A percentile compares a stretch with the other conserved stretches of the same genome.
phyloP scores from a whole-genome alignment of 2,888 invertebrate species.

The Phaedon cochleariae region DNA sequence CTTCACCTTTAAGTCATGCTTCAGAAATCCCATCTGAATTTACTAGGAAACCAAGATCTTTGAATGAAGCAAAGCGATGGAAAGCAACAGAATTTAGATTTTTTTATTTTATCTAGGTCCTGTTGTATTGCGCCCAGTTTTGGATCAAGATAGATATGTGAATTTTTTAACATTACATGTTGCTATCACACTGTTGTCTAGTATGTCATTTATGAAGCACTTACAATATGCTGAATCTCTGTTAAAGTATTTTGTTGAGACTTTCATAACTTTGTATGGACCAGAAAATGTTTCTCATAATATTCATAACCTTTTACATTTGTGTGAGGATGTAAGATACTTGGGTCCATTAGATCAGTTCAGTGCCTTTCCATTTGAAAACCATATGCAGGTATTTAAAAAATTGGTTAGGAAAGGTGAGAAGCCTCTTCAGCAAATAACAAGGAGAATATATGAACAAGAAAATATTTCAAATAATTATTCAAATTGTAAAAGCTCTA shows the following conservation, averaged over 20 bases:
- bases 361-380: constrained; percentile 19
- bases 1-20: background rate
- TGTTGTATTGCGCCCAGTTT: constrained; percentile 22
- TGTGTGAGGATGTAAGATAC: constrained; percentile 29
- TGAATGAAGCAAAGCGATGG: constrained; percentile 29
- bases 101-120: constrained; percentile 34
- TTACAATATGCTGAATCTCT: constrained; percentile 12
- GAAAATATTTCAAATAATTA: background rate
- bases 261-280: constrained; percentile 15
- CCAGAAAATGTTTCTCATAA: constrained; percentile 19
- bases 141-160: constrained; percentile 20
- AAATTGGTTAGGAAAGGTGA: constrained; percentile 17
- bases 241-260: constrained; percentile 14
- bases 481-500: background rate
- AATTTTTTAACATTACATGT: constrained; percentile 25
- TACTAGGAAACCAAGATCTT: constrained; percentile 23
- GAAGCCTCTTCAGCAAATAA: constrained; percentile 20
- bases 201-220: background rate
- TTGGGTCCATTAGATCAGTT: constrained; percentile 12
- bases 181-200: constrained; percentile 24
- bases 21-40: constrained; percentile 15
- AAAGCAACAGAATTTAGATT: constrained; percentile 29
- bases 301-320: constrained; percentile 29
- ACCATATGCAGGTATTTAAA: constrained; percentile 17
- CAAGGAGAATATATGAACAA: constrained; percentile 14